These are phyloP conservation scores for Ophion obscuratus DNA, from an alignment of 2,888 invertebrate genomes.

Conservation along the genomic window DNA sequence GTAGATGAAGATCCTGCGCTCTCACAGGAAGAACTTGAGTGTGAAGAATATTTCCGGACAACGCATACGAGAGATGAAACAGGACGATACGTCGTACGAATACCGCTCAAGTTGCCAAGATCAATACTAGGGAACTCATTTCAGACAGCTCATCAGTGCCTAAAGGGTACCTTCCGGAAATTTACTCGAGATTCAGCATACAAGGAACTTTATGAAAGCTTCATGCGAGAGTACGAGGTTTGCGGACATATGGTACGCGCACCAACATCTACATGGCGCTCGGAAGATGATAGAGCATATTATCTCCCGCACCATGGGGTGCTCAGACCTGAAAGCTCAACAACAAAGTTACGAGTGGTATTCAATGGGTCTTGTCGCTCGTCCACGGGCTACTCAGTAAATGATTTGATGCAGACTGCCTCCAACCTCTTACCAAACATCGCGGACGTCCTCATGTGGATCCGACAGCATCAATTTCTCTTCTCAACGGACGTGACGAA, in stretches of 20 bases:
- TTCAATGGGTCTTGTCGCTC: background rate
- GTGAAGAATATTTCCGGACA: constrained; percentile 24
- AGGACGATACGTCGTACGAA: constrained; percentile 27
- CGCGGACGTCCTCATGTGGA: background rate
- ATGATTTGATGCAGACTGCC: background rate
- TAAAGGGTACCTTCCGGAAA: constrained; percentile 13
- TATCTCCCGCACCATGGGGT: too few relatives aligned
- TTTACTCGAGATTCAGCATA: background rate
- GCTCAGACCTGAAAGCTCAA: too few relatives aligned
- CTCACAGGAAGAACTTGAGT: constrained; percentile 36
- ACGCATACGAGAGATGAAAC: constrained; percentile 20
- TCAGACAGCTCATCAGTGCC: constrained; percentile 18
- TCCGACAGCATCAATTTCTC: background rate
- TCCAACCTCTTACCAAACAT: background rate
- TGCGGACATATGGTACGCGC: constrained; percentile 14
- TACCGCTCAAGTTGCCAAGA: constrained; percentile 15
- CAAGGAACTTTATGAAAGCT: background rate
- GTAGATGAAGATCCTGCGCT: background rate
- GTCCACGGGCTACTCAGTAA: background rate
- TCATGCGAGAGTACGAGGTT: constrained; percentile 26
- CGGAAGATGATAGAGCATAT: constrained; percentile 63
- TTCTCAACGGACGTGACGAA: background rate
- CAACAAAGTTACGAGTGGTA: background rate
- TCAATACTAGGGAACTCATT: constrained; percentile 4
- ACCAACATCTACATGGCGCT: background rate